Conservation (phyloP, 2,888 invertebrate genomes). For the Brachynemurus nebulosus region DNA sequence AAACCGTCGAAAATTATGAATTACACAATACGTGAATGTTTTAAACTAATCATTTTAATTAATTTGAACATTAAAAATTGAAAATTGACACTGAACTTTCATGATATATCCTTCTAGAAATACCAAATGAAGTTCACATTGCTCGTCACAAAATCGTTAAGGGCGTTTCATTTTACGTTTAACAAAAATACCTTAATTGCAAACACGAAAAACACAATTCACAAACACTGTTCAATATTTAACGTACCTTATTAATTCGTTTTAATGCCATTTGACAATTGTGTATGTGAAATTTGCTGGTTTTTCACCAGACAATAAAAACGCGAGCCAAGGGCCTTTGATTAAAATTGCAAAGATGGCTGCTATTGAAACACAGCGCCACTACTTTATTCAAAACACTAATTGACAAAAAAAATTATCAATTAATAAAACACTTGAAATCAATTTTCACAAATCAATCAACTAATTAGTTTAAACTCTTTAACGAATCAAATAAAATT, state of each 20-base stretch:
- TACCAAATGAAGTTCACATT: constrained; percentile 50
- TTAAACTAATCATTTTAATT: too few species aligned
- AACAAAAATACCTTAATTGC: constrained; percentile 19
- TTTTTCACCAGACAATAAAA: constrained; percentile 70
- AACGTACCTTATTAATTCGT: constrained; percentile 91
- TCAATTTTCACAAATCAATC: too few species aligned
- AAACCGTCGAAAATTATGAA: not conserved
- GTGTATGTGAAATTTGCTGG: constrained; percentile 56
- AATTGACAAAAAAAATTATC: not conserved
- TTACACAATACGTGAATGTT: too few species aligned
- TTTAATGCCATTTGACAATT: constrained; percentile 85
- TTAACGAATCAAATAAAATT: too few species aligned
- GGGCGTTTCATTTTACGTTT: constrained; percentile 32
- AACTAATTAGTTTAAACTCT: too few species aligned
- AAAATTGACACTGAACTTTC: constrained; percentile 11
- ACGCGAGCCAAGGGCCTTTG: constrained; percentile 70
- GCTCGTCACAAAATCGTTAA: constrained; percentile 45
- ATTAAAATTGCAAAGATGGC: constrained; percentile 78
- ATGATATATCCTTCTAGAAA: constrained; percentile 16
- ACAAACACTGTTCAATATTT: constrained; percentile 24
- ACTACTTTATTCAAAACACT: constrained; percentile 48
- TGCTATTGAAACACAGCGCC: constrained; percentile 64
- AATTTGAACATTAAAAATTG: too few species aligned
- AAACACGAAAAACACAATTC: constrained; percentile 8
- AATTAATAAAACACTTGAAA: too few species aligned